Percentiles rank a stretch among this genome's conserved stretches.
phyloP scores from a whole-genome alignment of 2,888 invertebrate genomes.

The Strigamia maritima region DNA sequence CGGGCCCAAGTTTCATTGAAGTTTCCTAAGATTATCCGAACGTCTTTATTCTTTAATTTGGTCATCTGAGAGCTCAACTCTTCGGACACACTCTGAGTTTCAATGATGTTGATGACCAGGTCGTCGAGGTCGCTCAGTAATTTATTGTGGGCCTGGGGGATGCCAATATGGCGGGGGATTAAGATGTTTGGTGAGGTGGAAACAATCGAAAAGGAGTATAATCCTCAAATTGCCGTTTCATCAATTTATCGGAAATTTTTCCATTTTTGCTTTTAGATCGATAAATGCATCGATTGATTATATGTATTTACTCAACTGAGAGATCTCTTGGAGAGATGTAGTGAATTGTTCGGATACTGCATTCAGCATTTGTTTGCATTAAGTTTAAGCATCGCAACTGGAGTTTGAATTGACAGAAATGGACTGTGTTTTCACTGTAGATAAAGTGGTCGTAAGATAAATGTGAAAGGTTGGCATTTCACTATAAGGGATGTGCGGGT shows the following conservation, averaged over 20 bases:
- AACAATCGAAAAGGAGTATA: not conserved
- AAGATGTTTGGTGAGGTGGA: slow-evolving; percentile 2
- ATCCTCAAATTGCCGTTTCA: slow-evolving; percentile 19
- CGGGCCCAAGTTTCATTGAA: slow-evolving; percentile 93
- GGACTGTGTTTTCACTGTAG: not conserved
- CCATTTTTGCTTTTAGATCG: not conserved
- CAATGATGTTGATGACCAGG: slow-evolving; percentile 71
- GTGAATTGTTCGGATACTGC: not conserved
- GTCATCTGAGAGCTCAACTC: slow-evolving; percentile 58
- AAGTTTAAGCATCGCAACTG: not conserved
- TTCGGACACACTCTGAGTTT: slow-evolving; percentile 86
- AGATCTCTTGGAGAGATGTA: not conserved
- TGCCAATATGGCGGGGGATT: slow-evolving; percentile 31
- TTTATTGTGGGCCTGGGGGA: slow-evolving; percentile 73
- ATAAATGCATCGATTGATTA: not conserved
- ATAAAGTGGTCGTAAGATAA: not conserved
- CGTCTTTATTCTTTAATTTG: slow-evolving; percentile 72
- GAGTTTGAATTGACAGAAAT: not conserved
- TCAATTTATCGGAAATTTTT: not conserved
- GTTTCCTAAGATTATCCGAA: slow-evolving; percentile 90
- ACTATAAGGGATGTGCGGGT: not conserved
- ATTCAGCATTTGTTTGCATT: not conserved
- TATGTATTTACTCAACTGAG: not conserved
- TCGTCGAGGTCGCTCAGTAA: slow-evolving; percentile 81
- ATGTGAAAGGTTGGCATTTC: not conserved